Conservation (phyloP, 2,113 vertebrate genomes). For the Anser brachyrhynchus region DNA sequence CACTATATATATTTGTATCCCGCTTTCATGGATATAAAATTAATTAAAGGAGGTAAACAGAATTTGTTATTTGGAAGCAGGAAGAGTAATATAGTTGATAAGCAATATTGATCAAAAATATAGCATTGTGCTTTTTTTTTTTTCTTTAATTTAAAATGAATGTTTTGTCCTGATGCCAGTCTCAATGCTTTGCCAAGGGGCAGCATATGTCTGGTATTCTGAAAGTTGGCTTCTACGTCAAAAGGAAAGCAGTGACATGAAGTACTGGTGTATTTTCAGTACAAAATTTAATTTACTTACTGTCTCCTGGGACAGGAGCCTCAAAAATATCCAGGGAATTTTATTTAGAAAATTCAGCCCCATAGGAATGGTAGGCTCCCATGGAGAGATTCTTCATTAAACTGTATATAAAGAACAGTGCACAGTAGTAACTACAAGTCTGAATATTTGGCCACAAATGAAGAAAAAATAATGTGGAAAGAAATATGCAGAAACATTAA, state of each 20-base stretch:
- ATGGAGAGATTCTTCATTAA: not conserved
- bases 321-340: not conserved
- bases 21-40: not conserved
- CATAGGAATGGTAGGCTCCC: not conserved
- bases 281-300: not conserved
- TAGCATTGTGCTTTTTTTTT: not conserved
- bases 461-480: not conserved
- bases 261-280: not conserved
- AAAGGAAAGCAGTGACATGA: not conserved
- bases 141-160: not conserved
- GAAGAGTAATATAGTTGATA: not conserved
- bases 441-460: not conserved
- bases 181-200: not conserved
- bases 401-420: not conserved
- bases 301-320: not conserved
- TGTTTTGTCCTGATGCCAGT: not conserved
- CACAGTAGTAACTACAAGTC: not conserved
- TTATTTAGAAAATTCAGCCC: not conserved
- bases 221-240: not conserved
- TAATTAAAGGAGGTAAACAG: not conserved
- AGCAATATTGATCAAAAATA: not conserved
- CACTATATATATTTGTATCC: not conserved
- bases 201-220: not conserved
- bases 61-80: not conserved
- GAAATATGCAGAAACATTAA: not conserved